These are phyloP conservation scores for Leucoraja ocellata DNA, from an alignment of 2,797 vertebrate genomes.

Conservation along the genomic window DNA sequence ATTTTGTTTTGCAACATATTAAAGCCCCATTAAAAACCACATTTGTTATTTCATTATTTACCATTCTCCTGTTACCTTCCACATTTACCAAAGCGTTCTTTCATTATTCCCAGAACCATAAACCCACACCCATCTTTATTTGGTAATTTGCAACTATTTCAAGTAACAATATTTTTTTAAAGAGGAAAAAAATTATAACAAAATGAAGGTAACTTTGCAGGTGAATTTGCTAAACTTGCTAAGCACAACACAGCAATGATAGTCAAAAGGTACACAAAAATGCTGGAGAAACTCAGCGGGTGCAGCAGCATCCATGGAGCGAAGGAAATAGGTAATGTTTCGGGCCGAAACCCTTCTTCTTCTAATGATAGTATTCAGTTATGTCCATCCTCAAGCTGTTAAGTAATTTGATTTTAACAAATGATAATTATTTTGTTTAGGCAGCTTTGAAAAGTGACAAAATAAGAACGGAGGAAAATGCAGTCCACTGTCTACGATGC, in stretches of 20 bases:
- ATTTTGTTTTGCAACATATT: neutral
- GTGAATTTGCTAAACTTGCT: neutral
- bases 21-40: neutral
- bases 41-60: conserved; percentile 4
- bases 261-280: neutral
- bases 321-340: too few relatives aligned
- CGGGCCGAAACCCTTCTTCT: too few relatives aligned
- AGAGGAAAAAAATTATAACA: neutral
- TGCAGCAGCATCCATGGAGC: too few relatives aligned
- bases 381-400: neutral
- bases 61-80: neutral
- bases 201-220: neutral
- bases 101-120: conserved; percentile 14
- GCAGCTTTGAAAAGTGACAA: neutral
- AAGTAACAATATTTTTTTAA: neutral
- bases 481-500: neutral
- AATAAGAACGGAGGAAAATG: neutral
- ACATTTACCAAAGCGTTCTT: conserved; percentile 6
- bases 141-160: neutral
- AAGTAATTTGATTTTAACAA: neutral
- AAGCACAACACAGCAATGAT: neutral
- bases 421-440: neutral
- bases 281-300: too few relatives aligned
- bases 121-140: conserved; percentile 23
- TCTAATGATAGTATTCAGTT: neutral